A percentile compares a stretch with the other conserved stretches of the same genome.
Conservation (phyloP, 2,888 invertebrate genomes). For the Bursaphelenchus okinawaensis region DNA sequence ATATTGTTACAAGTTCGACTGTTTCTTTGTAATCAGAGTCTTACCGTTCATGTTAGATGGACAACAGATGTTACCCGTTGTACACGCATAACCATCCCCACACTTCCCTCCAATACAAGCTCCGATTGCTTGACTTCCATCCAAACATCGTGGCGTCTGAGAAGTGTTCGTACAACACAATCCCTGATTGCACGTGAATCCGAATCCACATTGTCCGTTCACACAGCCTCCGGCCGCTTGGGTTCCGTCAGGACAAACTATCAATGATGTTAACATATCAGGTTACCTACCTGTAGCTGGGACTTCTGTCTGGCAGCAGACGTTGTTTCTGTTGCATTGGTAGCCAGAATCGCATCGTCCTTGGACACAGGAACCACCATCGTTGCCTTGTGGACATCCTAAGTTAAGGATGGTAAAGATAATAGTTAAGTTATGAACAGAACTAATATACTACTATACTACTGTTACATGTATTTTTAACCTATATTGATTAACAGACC, state of each 20-base stretch:
- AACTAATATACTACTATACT: no score
- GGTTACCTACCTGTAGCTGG: neutral
- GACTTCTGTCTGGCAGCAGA: conserved; percentile 10
- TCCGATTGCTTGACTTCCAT: conserved; percentile 43
- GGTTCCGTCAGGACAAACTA: conserved; percentile 56
- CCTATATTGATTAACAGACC: no score
- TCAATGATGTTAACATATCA: conserved; percentile 1
- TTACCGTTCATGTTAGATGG: conserved; percentile 32
- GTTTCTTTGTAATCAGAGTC: no score
- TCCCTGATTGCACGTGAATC: conserved; percentile 56
- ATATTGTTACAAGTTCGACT: no score
- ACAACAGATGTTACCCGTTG: conserved; percentile 52
- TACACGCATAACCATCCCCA: conserved; percentile 42
- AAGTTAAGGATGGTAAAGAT: neutral
- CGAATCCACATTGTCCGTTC: conserved; percentile 55
- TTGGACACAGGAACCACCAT: conserved; percentile 40
- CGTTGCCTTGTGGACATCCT: conserved; percentile 12
- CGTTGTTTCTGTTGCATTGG: conserved; percentile 30
- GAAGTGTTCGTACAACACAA: conserved; percentile 55
- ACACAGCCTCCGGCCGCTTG: conserved; percentile 57
- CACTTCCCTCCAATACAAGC: conserved; percentile 55
- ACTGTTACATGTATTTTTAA: no score
- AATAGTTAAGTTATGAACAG: no score
- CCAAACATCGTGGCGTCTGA: conserved; percentile 45
- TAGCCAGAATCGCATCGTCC: conserved; percentile 44